Evolutionary conservation across 2,797 vertebrate genomes (phyloP).

Genomic region (Helicolenus hilgendorfi): DNA sequence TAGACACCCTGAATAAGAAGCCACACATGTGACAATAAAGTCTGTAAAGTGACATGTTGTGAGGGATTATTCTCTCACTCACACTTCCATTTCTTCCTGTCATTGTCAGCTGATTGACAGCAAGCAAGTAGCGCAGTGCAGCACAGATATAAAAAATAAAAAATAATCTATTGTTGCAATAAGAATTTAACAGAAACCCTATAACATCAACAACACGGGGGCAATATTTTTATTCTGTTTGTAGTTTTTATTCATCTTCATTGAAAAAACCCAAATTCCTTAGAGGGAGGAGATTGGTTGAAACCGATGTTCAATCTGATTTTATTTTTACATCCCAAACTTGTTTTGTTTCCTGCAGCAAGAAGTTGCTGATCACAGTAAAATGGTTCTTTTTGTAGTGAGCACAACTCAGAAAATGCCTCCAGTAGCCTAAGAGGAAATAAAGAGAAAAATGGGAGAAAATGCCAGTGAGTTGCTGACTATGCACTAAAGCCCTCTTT

Average conservation of each 20-base stretch:
- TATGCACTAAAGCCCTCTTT: not conserved
- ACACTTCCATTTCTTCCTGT: not conserved
- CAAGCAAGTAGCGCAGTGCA: not conserved
- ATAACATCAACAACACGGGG: not conserved
- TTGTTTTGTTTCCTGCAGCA: not conserved
- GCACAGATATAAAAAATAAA: not conserved
- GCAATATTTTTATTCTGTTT: not conserved
- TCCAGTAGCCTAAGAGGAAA: not conserved
- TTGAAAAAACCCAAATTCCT: not conserved
- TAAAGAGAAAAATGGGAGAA: not conserved
- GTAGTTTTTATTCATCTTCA: not conserved
- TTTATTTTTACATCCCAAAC: not conserved
- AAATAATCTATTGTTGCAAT: not conserved
- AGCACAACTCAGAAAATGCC: not conserved
- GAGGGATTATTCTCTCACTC: not conserved
- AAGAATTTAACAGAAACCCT: not conserved
- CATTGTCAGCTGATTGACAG: conserved; percentile 23
- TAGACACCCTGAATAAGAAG: not conserved
- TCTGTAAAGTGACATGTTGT: conserved; percentile 5
- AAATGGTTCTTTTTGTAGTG: not conserved
- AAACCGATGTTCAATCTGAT: not conserved
- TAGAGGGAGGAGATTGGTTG: not conserved
- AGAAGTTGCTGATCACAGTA: not conserved
- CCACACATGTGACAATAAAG: not conserved
- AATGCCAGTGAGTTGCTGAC: conserved; percentile 7